Percentiles rank a stretch among this genome's conserved stretches.
phyloP scores from a whole-genome alignment of 2,113 vertebrate genomes.

The Hipposideros armiger region DNA sequence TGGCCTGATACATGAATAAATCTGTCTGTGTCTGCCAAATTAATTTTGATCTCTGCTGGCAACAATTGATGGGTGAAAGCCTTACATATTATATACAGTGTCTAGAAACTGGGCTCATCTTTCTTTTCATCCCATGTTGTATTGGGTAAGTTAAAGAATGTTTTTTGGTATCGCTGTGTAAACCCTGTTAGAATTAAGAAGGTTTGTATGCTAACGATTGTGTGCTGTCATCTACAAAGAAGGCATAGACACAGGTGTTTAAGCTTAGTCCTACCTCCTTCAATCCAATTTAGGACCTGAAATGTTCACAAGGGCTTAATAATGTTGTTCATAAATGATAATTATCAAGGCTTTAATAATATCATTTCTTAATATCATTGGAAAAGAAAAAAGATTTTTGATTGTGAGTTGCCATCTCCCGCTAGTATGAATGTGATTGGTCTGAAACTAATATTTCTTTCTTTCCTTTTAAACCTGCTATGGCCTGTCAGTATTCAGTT shows the following conservation, averaged over 20 bases:
- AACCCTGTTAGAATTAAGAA: slow-evolving; percentile 70
- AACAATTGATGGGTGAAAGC: slow-evolving; percentile 76
- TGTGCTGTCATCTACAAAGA: slow-evolving; percentile 75
- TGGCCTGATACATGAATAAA: slow-evolving; percentile 79
- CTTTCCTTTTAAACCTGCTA: neutral
- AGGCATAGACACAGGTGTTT: slow-evolving; percentile 67
- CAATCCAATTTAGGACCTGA: neutral
- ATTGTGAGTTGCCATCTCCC: neutral
- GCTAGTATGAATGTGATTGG: neutral
- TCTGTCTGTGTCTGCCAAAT: slow-evolving; percentile 83
- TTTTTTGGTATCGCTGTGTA: neutral
- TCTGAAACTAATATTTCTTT: slow-evolving; percentile 10
- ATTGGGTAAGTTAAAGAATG: slow-evolving; percentile 61
- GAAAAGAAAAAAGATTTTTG: neutral
- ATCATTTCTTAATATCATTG: neutral
- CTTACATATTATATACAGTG: slow-evolving; percentile 60
- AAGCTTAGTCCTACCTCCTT: slow-evolving; percentile 74
- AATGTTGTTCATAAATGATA: slow-evolving; percentile 30
- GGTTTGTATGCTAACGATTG: slow-evolving; percentile 60
- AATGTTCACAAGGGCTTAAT: slow-evolving; percentile 17
- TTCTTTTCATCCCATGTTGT: slow-evolving; percentile 78
- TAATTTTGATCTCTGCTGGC: slow-evolving; percentile 77
- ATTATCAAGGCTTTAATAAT: slow-evolving; percentile 23
- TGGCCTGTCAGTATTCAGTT: neutral
- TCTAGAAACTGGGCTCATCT: slow-evolving; percentile 71